Conservation (phyloP, 1,140 invertebrate genomes). For the Trachymyrmex cornetzi region DNA sequence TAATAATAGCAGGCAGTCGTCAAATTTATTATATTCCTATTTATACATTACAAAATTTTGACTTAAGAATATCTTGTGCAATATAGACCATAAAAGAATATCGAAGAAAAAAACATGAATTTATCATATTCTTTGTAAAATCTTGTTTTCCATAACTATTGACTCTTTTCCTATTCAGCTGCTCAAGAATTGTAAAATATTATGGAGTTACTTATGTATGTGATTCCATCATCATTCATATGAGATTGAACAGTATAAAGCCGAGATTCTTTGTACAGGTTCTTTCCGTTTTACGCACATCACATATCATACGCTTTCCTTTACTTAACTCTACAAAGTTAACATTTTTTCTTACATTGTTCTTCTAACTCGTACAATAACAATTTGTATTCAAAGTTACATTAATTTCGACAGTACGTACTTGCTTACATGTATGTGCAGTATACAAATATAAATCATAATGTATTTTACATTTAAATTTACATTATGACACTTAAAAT, state of each 20-base stretch:
- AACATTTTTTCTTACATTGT: constrained; percentile 10
- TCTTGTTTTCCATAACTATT: constrained; percentile 31
- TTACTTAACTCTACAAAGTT: constrained; percentile 19
- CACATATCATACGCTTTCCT: background rate
- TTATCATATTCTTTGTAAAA: constrained; percentile 27
- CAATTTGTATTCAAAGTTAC: background rate
- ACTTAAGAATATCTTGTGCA: constrained; percentile 42
- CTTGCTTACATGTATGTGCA: constrained; percentile 7
- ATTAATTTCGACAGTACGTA: background rate
- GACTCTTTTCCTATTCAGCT: background rate
- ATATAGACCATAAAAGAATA: constrained; percentile 33
- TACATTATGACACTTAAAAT: constrained; percentile 36
- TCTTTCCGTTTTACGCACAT: background rate
- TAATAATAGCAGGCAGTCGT: background rate
- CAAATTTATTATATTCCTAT: constrained; percentile 13
- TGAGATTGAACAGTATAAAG: background rate
- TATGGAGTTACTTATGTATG: background rate
- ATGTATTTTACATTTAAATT: constrained; percentile 6
- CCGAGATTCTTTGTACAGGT: background rate
- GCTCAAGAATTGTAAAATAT: constrained; percentile 34
- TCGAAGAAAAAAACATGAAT: constrained; percentile 11
- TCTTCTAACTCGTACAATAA: constrained; percentile 9
- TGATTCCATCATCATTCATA: background rate
- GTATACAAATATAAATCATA: constrained; percentile 23
- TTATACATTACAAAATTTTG: constrained; percentile 17